A percentile compares a stretch with the other conserved stretches of the same genome.
Evolutionary conservation across 2,888 invertebrate species (phyloP).

Genomic region (Cephus runcator): DNA sequence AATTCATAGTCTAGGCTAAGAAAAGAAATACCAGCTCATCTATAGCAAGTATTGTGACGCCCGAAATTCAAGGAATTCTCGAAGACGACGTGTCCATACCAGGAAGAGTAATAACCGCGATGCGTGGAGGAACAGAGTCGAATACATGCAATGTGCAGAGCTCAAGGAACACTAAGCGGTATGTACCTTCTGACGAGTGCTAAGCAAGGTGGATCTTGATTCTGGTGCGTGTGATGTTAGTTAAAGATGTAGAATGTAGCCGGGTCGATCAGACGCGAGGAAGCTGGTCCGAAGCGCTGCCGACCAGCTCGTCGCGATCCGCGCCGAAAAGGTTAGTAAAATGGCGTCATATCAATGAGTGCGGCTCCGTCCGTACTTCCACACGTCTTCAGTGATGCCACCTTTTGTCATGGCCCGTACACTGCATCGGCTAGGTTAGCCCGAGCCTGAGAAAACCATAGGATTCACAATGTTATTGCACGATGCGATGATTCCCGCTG

Average conservation of each 20-base stretch:
- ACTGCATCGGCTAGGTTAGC: constrained; percentile 40
- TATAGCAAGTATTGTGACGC: not conserved
- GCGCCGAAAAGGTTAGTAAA: constrained; percentile 64
- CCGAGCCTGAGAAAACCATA: constrained; percentile 14
- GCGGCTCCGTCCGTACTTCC: constrained; percentile 45
- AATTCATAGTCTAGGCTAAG: not conserved
- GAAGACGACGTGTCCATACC: not conserved
- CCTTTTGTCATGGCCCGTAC: constrained; percentile 49
- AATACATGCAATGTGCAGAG: not conserved
- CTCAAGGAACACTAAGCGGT: not conserved
- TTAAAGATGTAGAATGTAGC: not conserved
- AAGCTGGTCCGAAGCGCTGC: constrained; percentile 8
- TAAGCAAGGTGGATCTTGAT: not conserved
- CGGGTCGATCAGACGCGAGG: constrained; percentile 3
- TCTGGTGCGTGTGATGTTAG: not conserved
- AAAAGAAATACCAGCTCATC: not conserved
- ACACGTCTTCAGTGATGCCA: constrained; percentile 55
- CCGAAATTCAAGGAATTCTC: not conserved
- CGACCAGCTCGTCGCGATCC: constrained; percentile 37
- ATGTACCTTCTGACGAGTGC: not conserved
- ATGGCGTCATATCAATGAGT: constrained; percentile 62
- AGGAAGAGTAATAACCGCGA: not conserved
- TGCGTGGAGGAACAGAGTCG: not conserved
- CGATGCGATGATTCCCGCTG: not conserved
- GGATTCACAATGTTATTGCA: not conserved